Evolutionary conservation across 2,888 invertebrate genomes (phyloP).

Genomic region (Thumatha senex): DNA sequence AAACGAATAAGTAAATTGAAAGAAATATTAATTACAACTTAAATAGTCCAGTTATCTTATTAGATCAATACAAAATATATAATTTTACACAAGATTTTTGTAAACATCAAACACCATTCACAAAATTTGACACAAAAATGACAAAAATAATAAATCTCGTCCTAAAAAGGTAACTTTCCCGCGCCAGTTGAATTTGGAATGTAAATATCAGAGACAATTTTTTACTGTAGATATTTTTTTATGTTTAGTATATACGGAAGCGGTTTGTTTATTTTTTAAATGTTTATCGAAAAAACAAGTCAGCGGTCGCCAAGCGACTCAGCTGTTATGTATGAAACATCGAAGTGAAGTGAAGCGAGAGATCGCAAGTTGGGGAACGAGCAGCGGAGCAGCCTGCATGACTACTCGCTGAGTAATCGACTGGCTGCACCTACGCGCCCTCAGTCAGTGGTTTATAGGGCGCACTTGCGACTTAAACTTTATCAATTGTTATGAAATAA

Average conservation of each 20-base stretch:
- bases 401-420: conserved; percentile 72
- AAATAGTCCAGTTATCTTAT: conserved; percentile 18
- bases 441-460: conserved; percentile 36
- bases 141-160: conserved; percentile 15
- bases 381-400: conserved; percentile 66
- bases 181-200: conserved; percentile 29
- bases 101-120: conserved; percentile 52
- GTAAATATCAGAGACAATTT: conserved; percentile 12
- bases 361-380: conserved; percentile 51
- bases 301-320: conserved; percentile 70
- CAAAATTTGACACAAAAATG: conserved; percentile 66
- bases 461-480: conserved; percentile 19
- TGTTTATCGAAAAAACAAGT: conserved; percentile 69
- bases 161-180: conserved; percentile 19
- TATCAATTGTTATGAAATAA: conserved; percentile 21
- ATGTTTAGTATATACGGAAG: conserved; percentile 4
- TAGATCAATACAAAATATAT: conserved; percentile 27
- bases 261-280: conserved; percentile 26
- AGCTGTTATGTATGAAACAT: conserved; percentile 47
- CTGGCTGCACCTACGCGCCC: conserved; percentile 66
- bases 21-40: conserved; percentile 32
- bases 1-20: conserved; percentile 48
- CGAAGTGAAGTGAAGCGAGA: conserved; percentile 52
- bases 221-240: conserved; percentile 5
- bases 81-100: conserved; percentile 59